These are phyloP conservation scores for Anhinga anhinga DNA, from an alignment of 2,113 vertebrate species.

Conservation along the genomic window DNA sequence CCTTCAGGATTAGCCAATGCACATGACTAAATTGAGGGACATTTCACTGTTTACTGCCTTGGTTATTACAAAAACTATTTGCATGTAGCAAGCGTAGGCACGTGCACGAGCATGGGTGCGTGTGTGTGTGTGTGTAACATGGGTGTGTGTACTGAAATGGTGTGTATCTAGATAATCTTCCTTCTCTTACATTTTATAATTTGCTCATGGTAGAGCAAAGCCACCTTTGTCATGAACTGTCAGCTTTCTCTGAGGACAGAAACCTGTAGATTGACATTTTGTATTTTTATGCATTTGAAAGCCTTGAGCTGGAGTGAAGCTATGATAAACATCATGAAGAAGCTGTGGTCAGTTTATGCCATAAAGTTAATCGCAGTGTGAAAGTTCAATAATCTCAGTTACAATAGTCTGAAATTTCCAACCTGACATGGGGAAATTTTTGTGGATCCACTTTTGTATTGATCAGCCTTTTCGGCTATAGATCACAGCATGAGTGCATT, in stretches of 20 bases:
- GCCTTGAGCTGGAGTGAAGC: not conserved
- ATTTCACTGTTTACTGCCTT: not conserved
- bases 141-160: not conserved
- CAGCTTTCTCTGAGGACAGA: not conserved
- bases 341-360: not conserved
- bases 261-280: not conserved
- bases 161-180: not conserved
- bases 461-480: not conserved
- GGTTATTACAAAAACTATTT: not conserved
- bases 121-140: not conserved
- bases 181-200: not conserved
- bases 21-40: not conserved
- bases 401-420: not conserved
- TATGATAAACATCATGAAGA: not conserved
- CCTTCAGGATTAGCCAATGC: not conserved
- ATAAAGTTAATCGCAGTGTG: not conserved
- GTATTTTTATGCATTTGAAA: not conserved
- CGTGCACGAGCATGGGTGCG: fast-evolving
- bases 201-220: not conserved
- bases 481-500: not conserved
- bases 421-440: not conserved
- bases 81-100: not conserved
- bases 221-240: not conserved
- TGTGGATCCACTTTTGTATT: not conserved
- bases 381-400: not conserved